Conservation (phyloP, 2,113 vertebrate species). For the Prochilodus magdalenae region DNA sequence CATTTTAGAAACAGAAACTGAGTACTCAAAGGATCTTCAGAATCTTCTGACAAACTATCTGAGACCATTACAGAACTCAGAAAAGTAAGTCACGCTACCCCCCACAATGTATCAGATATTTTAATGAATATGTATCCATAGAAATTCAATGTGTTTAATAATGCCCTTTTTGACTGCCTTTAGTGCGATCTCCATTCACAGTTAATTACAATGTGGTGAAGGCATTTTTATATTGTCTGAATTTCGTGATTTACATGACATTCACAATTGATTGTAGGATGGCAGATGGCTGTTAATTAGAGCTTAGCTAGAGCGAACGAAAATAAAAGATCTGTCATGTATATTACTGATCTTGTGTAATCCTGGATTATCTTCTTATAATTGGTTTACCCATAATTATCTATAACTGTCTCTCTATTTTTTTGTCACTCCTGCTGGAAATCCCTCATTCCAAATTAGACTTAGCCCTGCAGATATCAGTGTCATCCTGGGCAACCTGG, state of each 20-base stretch:
- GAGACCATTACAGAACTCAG: constrained; percentile 88
- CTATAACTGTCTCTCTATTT: not conserved
- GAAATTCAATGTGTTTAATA: not conserved
- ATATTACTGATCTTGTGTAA: not conserved
- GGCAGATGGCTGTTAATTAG: not conserved
- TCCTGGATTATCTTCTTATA: not conserved
- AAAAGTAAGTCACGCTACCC: constrained; percentile 83
- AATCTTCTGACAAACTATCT: constrained; percentile 91
- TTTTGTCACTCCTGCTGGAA: not conserved
- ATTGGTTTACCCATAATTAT: constrained; percentile 5
- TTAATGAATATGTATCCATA: not conserved
- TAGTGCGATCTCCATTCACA: not conserved
- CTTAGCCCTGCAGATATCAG: constrained; percentile 83
- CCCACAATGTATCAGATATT: not conserved
- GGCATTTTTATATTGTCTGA: not conserved
- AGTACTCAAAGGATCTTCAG: constrained; percentile 96
- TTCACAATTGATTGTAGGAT: not conserved
- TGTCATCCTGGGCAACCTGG: constrained; percentile 93
- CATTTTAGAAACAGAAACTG: constrained; percentile 98
- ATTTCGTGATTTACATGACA: not conserved
- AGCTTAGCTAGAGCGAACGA: not conserved
- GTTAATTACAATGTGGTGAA: not conserved
- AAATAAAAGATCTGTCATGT: not conserved
- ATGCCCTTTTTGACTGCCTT: not conserved
- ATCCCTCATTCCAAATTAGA: constrained; percentile 68